These are phyloP conservation scores for Pterophyllum scalare DNA, from an alignment of 2,113 vertebrate genomes.

Conservation along the genomic window DNA sequence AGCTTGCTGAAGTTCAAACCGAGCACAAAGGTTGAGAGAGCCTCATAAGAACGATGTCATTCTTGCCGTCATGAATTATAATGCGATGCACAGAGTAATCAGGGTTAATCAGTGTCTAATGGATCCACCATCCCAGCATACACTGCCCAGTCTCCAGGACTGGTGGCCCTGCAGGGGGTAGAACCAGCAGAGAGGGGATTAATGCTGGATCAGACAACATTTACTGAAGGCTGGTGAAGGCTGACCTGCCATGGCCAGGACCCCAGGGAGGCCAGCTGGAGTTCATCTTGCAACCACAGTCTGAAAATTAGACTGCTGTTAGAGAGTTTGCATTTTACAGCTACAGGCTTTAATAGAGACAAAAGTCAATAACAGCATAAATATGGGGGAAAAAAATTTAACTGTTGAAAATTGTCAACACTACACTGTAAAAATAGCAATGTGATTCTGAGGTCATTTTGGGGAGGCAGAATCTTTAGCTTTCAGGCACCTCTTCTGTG, in stretches of 20 bases:
- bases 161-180: conserved; percentile 37
- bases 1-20: no score
- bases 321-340: neutral
- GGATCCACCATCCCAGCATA: conserved; percentile 59
- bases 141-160: conserved; percentile 55
- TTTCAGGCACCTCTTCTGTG: neutral
- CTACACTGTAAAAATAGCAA: neutral
- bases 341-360: neutral
- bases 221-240: conserved; percentile 69
- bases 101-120: conserved; percentile 30
- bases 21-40: conserved; percentile 48
- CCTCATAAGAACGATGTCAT: conserved; percentile 73
- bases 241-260: conserved; percentile 93
- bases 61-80: conserved; percentile 52
- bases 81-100: conserved; percentile 46
- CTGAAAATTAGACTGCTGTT: conserved; percentile 63
- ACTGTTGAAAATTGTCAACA: neutral
- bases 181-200: neutral
- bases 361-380: neutral
- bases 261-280: conserved; percentile 53
- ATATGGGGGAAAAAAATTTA: neutral
- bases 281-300: conserved; percentile 78
- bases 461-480: neutral
- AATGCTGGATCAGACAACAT: neutral
- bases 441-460: neutral